Conservation (phyloP, 2,888 invertebrate species). For the Craniophora ligustri region DNA sequence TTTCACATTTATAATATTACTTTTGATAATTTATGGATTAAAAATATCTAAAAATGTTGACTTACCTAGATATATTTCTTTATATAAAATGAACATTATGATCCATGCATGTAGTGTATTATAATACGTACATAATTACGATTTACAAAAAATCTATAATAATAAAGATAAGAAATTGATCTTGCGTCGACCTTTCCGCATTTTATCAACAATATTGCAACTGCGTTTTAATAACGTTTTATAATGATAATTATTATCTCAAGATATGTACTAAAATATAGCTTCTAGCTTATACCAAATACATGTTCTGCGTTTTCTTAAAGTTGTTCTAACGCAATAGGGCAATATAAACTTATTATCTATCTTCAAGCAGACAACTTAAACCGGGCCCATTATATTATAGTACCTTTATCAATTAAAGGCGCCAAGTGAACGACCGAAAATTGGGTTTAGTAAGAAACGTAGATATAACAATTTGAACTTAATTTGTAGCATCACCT, state of each 20-base stretch:
- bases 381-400: conserved; percentile 9
- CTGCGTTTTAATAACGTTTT: conserved; percentile 7
- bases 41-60: no score
- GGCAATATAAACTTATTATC: not conserved
- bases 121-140: not conserved
- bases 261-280: no score
- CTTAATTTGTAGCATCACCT: conserved; percentile 35
- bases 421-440: conserved; percentile 26
- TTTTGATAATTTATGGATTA: no score
- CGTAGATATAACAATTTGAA: conserved; percentile 16
- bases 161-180: conserved; percentile 25
- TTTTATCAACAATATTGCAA: conserved; percentile 15
- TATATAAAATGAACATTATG: no score
- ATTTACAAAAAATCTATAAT: not conserved
- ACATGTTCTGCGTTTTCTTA: no score
- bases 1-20: no score
- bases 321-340: not conserved
- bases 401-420: conserved; percentile 11
- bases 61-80: no score
- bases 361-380: not conserved
- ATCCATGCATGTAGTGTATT: no score
- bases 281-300: no score
- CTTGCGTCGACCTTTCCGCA: conserved; percentile 40
- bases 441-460: conserved; percentile 30
- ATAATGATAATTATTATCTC: not conserved